phyloP scores from a whole-genome alignment of 2,797 vertebrate genomes.

The Antennarius maculatus region DNA sequence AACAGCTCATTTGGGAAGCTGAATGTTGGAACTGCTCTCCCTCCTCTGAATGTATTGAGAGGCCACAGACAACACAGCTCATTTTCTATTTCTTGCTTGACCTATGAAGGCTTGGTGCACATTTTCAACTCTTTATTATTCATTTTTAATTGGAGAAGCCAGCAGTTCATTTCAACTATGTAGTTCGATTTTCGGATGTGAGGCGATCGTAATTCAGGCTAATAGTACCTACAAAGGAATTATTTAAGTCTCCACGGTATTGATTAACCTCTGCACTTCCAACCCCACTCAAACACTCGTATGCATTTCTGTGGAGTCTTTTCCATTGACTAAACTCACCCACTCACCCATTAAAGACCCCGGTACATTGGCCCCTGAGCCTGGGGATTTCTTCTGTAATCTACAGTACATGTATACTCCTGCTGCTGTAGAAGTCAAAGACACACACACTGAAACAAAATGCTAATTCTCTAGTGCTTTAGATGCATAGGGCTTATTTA shows the following conservation, averaged over 20 bases:
- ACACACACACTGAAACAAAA: not conserved
- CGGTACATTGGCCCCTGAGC: not conserved
- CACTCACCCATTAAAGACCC: not conserved
- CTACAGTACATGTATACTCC: not conserved
- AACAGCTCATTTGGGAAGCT: conserved; percentile 62
- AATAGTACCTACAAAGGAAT: conserved; percentile 44
- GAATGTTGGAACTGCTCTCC: conserved; percentile 31
- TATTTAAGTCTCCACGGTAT: conserved; percentile 34
- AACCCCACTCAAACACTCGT: not conserved
- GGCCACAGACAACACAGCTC: conserved; percentile 40
- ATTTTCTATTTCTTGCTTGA: conserved; percentile 43
- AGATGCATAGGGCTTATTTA: conserved; percentile 21
- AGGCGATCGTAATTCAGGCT: conserved; percentile 39
- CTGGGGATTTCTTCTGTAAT: not conserved
- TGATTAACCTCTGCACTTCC: conserved; percentile 26
- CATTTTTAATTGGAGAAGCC: conserved; percentile 57
- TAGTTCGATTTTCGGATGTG: conserved; percentile 27
- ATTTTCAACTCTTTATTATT: conserved; percentile 35
- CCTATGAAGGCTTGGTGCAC: conserved; percentile 44
- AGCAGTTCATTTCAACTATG: conserved; percentile 26
- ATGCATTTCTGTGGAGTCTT: not conserved
- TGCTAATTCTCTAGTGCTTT: not conserved
- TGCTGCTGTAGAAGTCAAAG: not conserved
- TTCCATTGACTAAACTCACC: conserved; percentile 21
- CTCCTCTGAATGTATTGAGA: conserved; percentile 4